Conservation (phyloP, 2,113 vertebrate species). For the Ia io region DNA sequence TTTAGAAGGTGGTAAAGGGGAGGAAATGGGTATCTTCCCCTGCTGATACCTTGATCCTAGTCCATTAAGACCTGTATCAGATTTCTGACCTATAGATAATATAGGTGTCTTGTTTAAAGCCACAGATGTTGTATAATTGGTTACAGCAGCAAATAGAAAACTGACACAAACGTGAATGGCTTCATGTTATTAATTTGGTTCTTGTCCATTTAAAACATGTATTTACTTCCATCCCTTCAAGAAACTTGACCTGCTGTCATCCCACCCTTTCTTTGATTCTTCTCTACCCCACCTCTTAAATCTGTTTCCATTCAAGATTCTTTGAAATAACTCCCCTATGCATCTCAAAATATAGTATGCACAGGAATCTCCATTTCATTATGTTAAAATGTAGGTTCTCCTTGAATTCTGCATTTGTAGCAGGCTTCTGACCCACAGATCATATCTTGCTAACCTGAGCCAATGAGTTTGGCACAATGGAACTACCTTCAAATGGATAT, state of each 20-base stretch:
- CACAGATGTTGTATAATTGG: background rate
- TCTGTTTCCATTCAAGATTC: background rate
- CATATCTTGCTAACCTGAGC: background rate
- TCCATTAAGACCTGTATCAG: background rate
- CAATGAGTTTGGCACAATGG: background rate
- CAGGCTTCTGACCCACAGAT: background rate
- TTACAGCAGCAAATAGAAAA: background rate
- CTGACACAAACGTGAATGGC: background rate
- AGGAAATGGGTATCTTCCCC: background rate
- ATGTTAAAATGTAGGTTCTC: background rate
- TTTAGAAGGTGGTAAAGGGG: background rate
- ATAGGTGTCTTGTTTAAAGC: background rate
- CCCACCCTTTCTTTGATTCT: background rate
- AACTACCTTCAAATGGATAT: background rate
- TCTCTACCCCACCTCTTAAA: background rate
- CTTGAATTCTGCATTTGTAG: background rate
- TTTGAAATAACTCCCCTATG: background rate
- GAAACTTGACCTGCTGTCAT: background rate
- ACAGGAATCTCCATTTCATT: background rate
- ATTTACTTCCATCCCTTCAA: background rate
- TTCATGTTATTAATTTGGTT: background rate
- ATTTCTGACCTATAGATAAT: background rate
- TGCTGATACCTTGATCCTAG: background rate
- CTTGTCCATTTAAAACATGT: background rate
- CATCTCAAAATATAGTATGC: background rate